Conservation (phyloP, 2,113 vertebrate species). For the Morphnarchus princeps region DNA sequence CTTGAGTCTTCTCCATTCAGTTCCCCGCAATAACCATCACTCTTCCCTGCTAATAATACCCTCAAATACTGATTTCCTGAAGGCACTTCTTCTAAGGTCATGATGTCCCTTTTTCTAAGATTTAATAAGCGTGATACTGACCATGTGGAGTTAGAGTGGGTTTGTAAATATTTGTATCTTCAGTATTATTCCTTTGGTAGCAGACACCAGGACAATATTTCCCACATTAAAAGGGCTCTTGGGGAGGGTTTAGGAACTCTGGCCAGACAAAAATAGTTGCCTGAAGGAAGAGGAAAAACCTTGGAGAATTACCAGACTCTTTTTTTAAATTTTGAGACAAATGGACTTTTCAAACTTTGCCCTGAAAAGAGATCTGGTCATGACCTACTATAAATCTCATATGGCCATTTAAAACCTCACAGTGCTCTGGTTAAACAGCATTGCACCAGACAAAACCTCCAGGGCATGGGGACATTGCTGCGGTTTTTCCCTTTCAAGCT, state of each 20-base stretch:
- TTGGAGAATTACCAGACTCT: constrained; percentile 51
- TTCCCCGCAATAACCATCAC: background rate
- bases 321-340: constrained; percentile 49
- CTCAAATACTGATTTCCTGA: background rate
- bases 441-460: constrained; percentile 59
- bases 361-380: constrained; percentile 62
- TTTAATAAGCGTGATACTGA: constrained; percentile 27
- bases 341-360: constrained; percentile 66
- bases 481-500: constrained; percentile 55
- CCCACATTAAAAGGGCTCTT: constrained; percentile 32
- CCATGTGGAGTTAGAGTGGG: background rate
- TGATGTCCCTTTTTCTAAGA: background rate
- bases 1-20: background rate
- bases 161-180: constrained; percentile 50
- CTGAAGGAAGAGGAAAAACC: constrained; percentile 48
- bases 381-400: constrained; percentile 65
- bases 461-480: constrained; percentile 51
- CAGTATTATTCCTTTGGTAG: constrained; percentile 25
- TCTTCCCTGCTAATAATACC: background rate
- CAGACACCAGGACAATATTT: constrained; percentile 11
- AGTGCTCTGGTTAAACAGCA: constrained; percentile 52
- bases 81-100: background rate
- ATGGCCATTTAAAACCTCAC: constrained; percentile 56
- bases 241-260: constrained; percentile 22
- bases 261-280: constrained; percentile 37